phyloP scores from a whole-genome alignment of 2,797 vertebrate species.

The Myotis pilosus region DNA sequence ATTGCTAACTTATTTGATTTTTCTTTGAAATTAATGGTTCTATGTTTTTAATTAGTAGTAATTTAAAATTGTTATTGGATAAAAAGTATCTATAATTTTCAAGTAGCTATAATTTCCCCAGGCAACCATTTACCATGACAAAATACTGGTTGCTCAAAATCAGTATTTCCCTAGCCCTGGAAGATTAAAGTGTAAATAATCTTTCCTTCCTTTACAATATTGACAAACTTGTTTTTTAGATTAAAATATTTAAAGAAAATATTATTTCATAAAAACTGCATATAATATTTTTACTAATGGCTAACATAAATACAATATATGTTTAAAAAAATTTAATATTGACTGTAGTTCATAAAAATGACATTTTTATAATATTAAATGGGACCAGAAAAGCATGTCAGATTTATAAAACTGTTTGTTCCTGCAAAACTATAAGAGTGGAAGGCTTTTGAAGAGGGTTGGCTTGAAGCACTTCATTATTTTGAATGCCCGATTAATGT shows the following conservation, averaged over 20 bases:
- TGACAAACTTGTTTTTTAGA: not conserved
- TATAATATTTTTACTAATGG: not conserved
- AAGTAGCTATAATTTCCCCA: conserved; percentile 32
- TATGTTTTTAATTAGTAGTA: not conserved
- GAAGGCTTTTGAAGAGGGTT: conserved; percentile 64
- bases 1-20: not conserved
- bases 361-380: conserved; percentile 59
- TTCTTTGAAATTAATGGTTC: conserved; percentile 4
- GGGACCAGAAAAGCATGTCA: conserved; percentile 37
- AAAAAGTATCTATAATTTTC: not conserved
- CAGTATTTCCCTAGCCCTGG: not conserved
- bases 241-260: not conserved
- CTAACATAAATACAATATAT: not conserved
- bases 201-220: not conserved
- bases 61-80: conserved; percentile 41
- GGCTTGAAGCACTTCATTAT: conserved; percentile 78
- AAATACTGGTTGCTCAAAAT: conserved; percentile 19
- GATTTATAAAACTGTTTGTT: conserved; percentile 68
- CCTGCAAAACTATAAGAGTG: conserved; percentile 48
- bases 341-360: conserved; percentile 9
- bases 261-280: not conserved
- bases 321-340: conserved; percentile 27
- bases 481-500: conserved; percentile 83
- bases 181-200: conserved; percentile 15
- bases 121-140: not conserved